These are phyloP conservation scores for Oxytorus armatus DNA, from an alignment of 2,888 invertebrate genomes.

Conservation along the genomic window DNA sequence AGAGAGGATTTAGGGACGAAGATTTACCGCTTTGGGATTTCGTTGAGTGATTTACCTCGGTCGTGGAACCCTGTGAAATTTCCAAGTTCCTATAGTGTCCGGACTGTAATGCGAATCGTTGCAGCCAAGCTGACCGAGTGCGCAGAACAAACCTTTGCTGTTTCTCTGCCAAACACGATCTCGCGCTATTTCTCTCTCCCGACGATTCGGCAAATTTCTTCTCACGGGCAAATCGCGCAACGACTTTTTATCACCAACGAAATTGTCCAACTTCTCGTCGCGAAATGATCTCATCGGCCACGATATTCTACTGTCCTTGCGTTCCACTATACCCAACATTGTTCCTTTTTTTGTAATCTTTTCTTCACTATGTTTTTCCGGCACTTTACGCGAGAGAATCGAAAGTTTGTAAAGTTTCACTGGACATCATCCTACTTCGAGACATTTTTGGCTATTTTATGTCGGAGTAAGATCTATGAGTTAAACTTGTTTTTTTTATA, in stretches of 20 bases:
- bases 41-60: conserved; percentile 75
- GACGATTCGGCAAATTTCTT: conserved; percentile 51
- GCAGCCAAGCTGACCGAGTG: conserved; percentile 78
- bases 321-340: conserved; percentile 79
- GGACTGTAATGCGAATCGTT: conserved; percentile 78
- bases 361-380: background rate
- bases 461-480: too few relatives aligned
- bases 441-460: too few relatives aligned
- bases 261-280: conserved; percentile 69
- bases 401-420: too few relatives aligned
- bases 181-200: conserved; percentile 69
- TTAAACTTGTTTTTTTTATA: too few relatives aligned
- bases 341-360: conserved; percentile 24
- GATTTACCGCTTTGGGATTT: conserved; percentile 31
- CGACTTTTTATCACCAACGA: conserved; percentile 68
- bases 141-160: conserved; percentile 78
- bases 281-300: conserved; percentile 75
- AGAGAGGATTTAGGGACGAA: conserved; percentile 27
- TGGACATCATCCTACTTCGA: too few relatives aligned
- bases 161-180: conserved; percentile 75
- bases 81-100: conserved; percentile 81
- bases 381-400: too few relatives aligned
- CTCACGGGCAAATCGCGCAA: conserved; percentile 61
- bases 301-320: conserved; percentile 78
- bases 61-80: conserved; percentile 78